A percentile compares a stretch with the other conserved stretches of the same genome.
Evolutionary conservation across 2,888 invertebrate species (phyloP).

Genomic region (Diarsia brunnea): DNA sequence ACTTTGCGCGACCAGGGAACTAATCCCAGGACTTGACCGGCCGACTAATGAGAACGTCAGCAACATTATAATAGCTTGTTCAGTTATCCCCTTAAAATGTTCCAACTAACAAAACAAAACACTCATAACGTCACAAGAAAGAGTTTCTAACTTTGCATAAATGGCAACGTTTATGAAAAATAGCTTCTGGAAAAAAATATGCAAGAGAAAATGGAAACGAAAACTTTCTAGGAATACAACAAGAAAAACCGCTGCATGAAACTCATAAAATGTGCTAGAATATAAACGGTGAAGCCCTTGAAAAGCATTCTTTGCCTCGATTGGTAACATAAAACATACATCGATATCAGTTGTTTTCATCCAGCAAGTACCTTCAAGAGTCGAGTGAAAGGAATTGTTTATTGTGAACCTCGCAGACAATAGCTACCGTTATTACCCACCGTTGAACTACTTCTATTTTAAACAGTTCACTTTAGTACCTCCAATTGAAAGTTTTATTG

Average conservation of each 20-base stretch:
- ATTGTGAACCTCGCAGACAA: slow-evolving; percentile 34
- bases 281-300: not conserved
- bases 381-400: slow-evolving; percentile 41
- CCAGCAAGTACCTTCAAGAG: slow-evolving; percentile 4
- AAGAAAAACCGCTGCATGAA: not conserved
- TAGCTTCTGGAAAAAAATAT: not conserved
- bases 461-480: slow-evolving; percentile 19
- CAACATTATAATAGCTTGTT: not conserved
- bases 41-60: not conserved
- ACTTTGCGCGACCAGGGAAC: not conserved
- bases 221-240: not conserved
- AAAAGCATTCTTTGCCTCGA: slow-evolving; percentile 3
- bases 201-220: not conserved
- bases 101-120: not conserved
- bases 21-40: not conserved
- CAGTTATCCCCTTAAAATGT: not conserved
- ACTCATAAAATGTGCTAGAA: slow-evolving; percentile 6
- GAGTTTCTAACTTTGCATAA: not conserved
- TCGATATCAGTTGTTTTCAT: slow-evolving; percentile 13
- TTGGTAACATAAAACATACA: slow-evolving; percentile 13
- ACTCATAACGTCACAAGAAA: not conserved
- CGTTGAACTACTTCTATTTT: slow-evolving; percentile 27
- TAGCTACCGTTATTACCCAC: slow-evolving; percentile 33
- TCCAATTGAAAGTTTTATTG: slow-evolving; percentile 24
- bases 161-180: slow-evolving; percentile 1